These are phyloP conservation scores for Lepidurus packardi DNA, from an alignment of 1,140 invertebrate genomes.

Conservation along the genomic window DNA sequence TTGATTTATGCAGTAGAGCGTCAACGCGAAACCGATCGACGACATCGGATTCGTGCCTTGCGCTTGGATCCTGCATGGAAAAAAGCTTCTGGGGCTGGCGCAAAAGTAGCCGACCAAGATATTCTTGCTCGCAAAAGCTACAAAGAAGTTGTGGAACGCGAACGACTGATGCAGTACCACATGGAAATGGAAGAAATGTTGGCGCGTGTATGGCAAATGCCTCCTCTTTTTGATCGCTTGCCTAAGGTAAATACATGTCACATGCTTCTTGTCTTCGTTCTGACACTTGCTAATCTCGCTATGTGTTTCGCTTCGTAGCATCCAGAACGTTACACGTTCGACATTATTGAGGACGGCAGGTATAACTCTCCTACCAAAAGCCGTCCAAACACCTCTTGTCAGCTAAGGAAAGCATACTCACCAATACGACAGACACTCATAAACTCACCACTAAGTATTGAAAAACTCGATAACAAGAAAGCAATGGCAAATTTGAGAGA, in stretches of 20 bases:
- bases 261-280: background rate
- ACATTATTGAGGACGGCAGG: background rate
- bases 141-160: slow-evolving; percentile 30
- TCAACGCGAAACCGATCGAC: slow-evolving; percentile 25
- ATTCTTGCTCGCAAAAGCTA: slow-evolving; percentile 30
- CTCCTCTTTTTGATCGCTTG: slow-evolving; percentile 31
- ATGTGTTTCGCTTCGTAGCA: background rate
- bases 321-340: background rate
- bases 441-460: background rate
- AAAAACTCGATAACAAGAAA: background rate
- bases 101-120: slow-evolving; percentile 27
- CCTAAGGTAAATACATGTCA: background rate
- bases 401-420: background rate
- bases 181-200: slow-evolving; percentile 34
- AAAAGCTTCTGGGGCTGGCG: slow-evolving; percentile 26
- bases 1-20: background rate
- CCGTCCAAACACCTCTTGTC: background rate
- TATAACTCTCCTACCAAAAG: background rate
- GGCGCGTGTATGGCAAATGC: slow-evolving; percentile 33
- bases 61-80: slow-evolving; percentile 32
- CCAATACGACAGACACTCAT: background rate
- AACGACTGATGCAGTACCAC: slow-evolving; percentile 29
- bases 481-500: background rate
- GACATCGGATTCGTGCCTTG: slow-evolving; percentile 25
- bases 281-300: too few relatives aligned